Evolutionary conservation across 1,140 invertebrate genomes (phyloP).

Genomic region (Zaprionus gabonicus): DNA sequence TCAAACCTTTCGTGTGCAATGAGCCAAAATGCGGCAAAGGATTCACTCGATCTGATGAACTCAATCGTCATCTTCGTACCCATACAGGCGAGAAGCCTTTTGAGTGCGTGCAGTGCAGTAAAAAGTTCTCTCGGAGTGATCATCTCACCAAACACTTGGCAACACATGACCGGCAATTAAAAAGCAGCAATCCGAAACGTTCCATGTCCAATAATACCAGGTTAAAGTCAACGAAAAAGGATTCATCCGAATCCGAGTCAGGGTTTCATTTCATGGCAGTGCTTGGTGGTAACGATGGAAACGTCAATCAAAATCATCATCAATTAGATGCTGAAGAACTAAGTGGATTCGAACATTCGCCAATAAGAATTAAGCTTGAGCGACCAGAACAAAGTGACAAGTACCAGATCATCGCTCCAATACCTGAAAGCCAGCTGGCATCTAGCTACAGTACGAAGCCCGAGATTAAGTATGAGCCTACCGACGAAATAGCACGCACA

Average conservation of each 20-base stretch:
- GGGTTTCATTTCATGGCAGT: conserved; percentile 77
- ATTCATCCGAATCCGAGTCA: conserved; percentile 57
- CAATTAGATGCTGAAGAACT: conserved; percentile 42
- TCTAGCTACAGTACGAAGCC: conserved; percentile 58
- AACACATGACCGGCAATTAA: conserved; percentile 71
- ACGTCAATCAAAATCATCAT: conserved; percentile 36
- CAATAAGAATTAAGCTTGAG: conserved; percentile 76
- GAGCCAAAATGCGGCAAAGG: conserved; percentile 87
- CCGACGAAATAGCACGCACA: conserved; percentile 71
- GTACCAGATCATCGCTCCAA: conserved; percentile 65
- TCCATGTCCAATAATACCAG: conserved; percentile 32
- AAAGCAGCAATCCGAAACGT: conserved; percentile 61
- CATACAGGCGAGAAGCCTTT: conserved; percentile 93
- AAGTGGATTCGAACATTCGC: conserved; percentile 46
- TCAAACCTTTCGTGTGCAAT: conserved; percentile 86
- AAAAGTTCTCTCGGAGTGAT: conserved; percentile 93
- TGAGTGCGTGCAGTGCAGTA: conserved; percentile 89
- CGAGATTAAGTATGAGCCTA: conserved; percentile 72
- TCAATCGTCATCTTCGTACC: conserved; percentile 86
- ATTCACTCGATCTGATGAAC: conserved; percentile 82
- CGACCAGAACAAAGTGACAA: conserved; percentile 77
- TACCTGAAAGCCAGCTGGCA: conserved; percentile 55
- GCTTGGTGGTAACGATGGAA: conserved; percentile 47
- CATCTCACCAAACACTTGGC: conserved; percentile 91
- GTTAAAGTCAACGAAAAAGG: conserved; percentile 57